Evolutionary conservation across 2,888 invertebrate species (phyloP), one percentile per base, ranked within the genome.

Genomic region (Trissoscelio sp.): DNA sequence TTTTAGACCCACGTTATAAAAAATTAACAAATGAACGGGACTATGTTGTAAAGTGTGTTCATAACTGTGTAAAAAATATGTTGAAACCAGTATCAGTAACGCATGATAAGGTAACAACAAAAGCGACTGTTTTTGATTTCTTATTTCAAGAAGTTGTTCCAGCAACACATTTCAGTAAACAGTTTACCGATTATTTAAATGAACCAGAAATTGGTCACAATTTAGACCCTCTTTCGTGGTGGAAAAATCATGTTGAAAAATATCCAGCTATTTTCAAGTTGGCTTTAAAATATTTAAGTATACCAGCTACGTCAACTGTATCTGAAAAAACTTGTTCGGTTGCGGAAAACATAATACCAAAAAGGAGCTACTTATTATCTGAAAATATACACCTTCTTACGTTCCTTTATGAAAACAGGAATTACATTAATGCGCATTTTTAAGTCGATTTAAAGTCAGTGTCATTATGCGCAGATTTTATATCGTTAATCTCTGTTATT

Each of bases 1-100:
- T 34, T 20, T 28, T 64, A 31, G 66, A 66, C 24, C 66, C 66
- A 34, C 66, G 66, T 14, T 66, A 66, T 11, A 66, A 66, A 66
- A 48, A 37, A 22, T 34, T 66, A 37, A 12, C 37, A 14, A 2
- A 9, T 16, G 51, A 66, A 39, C 11, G 9, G 4, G n/a, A 51
- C 12, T 20, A 4, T 37, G 14, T 51, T 5, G 39, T n/a, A 22
- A 34, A 28, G 22, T 37, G 9, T 18, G 12, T 66, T 7, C 14
- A 66, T 14, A 37, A 18, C 14, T 1, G 6, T 11, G 14, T 66
- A 9, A 34, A 66, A 51, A 37, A 66, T 14, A 14, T 51, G n/a
- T 37, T 66, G 37, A 14, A 51, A 24, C 48, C 37, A 51, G 37
- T 12, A 14, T 37, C 51, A 12, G 18, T 12, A n/a, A 9, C 2